Evolutionary conservation across 2,888 invertebrate genomes (phyloP), one percentile per base, ranked within the genome.

Genomic region (Heliconius aoede): DNA sequence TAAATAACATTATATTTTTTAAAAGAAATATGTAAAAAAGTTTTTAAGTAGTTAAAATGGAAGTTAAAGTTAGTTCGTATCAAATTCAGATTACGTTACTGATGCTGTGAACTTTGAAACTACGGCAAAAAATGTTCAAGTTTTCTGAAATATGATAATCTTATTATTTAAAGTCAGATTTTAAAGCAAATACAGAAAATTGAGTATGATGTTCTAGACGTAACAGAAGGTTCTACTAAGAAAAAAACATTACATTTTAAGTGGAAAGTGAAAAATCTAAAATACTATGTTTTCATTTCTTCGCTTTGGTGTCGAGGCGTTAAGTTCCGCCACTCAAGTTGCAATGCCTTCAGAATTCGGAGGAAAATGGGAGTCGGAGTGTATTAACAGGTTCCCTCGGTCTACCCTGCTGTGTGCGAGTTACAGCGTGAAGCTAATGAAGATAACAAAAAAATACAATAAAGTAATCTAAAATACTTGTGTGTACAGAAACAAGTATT

Each of bases 1-100:
- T 26, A 11, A 60, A 60, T 60, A 60, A 60, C 36, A 21, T 36
- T 26, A 72, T 24, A 32, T 55, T 24, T 58, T 36, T 26, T 11
- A 72, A 60, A 58, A 60, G 69, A 72, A 58, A 72, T 60, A 72
- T 72, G 60, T 21, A 60, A 72, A 72, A 72, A 11, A n/a, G n/a
- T 28, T 72, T n/a, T 60, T 60, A 60, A 72, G 60, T 72, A 72
- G 36, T 72, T 72, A 26, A 36, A 72, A 72, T 72, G 24, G 32
- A 58, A 58, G 18, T 58, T 72, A 60, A 69, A 60, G 36, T 72
- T 60, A 60, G 72, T 60, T 58, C 72, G 72, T 72, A 72, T 72
- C 60, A 72, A 60, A 72, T 60, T 72, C 60, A 72, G 72, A 72
- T 72, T 72, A 72, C 60, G 72, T 60, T 60, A 36, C 58, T 60